Conservation (phyloP, 2,113 vertebrate species). For the Lonchura striata region DNA sequence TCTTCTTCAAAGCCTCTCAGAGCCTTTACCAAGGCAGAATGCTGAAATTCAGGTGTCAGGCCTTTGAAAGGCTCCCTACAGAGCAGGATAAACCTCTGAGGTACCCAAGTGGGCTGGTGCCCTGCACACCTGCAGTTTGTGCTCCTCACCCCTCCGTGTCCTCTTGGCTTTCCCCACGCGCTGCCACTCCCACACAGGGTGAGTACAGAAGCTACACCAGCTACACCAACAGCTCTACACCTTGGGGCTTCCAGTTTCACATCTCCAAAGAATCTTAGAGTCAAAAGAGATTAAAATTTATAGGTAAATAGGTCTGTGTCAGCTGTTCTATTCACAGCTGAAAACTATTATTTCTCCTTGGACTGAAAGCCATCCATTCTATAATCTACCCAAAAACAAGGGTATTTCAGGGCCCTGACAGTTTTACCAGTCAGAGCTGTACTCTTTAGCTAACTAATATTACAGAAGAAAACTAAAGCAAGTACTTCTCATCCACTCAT, state of each 20-base stretch:
- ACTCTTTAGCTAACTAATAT: background rate
- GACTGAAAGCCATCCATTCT: background rate
- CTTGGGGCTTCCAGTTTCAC: background rate
- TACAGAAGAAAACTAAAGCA: background rate
- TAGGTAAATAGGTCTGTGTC: background rate
- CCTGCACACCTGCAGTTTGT: background rate
- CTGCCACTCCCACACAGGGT: background rate
- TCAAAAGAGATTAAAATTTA: background rate
- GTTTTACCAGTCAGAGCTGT: background rate
- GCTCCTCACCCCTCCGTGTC: fast-evolving
- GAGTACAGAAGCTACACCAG: background rate
- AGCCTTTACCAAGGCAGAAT: background rate
- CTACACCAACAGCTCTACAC: background rate
- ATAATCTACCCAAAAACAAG: background rate
- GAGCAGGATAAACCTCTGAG: background rate
- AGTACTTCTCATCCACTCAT: background rate
- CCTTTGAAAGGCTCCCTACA: background rate
- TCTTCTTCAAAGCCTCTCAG: background rate
- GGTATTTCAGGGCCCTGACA: background rate
- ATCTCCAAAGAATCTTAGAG: background rate
- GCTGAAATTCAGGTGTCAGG: background rate
- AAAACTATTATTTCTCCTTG: background rate
- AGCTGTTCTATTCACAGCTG: background rate
- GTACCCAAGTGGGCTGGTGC: background rate
- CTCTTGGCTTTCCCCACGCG: too few relatives aligned